Base-by-base conservation (phyloP, 2,888 invertebrate genomes). In the Leptarthrus brevirostris region DNA sequence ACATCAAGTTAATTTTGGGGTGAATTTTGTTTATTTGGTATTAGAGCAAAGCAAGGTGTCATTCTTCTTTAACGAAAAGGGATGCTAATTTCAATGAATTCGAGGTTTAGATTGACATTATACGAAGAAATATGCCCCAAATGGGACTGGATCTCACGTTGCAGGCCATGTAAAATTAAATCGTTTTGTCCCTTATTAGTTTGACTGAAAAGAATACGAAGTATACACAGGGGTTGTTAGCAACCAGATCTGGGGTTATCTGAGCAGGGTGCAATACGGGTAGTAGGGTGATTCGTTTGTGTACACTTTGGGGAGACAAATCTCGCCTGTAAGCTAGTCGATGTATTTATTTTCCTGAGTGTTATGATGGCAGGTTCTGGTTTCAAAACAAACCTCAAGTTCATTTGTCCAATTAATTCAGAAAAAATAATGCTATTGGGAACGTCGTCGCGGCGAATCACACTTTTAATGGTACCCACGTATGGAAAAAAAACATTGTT, bases 381-480 rank as follows among this genome's bases (percentile, higher is more conserved):
- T 75, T 75, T 73, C 75, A 75, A 75, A 75, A 75, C 73, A 75
- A 75, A 75, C 75, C 72, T 53, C 64, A 64, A 40, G 44, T 44
- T 54, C 24, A 24, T 5, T 22, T 12, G 22, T 22, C 54, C 54
- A 54, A 54, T 54, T 54, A 54, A 12, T 6, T n/a, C 44, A 18
- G 36, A 20, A 58, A 44, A 64, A 64, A 24, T 40, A 14, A 44
- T 40, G 12, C 64, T 16, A 44, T 14, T 44, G 64, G 26, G 64
- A 26, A 40, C 18, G 3, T 30, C 4, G 16, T 20, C 10, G 58
- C 36, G n/a, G 34, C 58, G 36, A 58, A 10, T 58, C 36, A 36
- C 36, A 36, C 2, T 58, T 36, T 36, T 58, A 58, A 58, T 58
- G 58, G 58, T 12, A 22, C n/a, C 24, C 14, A 30, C 3, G 58